Evolutionary conservation across 2,888 invertebrate species (phyloP), one percentile per base, ranked within the genome.

Genomic region (Arctia plantaginis): DNA sequence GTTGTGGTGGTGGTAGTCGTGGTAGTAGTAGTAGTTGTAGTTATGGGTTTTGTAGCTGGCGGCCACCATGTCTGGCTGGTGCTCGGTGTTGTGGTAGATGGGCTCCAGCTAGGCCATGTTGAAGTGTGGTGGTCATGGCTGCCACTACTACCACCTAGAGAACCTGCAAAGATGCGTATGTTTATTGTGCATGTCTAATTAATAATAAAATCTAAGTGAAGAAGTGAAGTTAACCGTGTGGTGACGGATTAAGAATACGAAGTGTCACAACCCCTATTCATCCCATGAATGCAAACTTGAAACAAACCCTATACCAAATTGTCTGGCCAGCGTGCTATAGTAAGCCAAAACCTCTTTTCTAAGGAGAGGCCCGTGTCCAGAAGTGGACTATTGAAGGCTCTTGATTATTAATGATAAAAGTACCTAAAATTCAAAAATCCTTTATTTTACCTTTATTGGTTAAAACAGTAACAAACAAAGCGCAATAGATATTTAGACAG

Each of bases 71-170:
- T 80, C n/a, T 85, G 85, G 10, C 76, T 23, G 65, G 82, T 82
- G 66, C 72, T 85, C 12, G 73, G 79, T 12, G 78, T 75, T 0
- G 85, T 83, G 27, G 83, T 85, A 10, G 84, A 79, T 3, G 84
- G 85, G 75, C 87, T 90, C 94, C 96, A 96, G 86, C 93, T 93
- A 0, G 95, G 94, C 88, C 96, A 94, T 0, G 94, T 95, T 1
- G 94, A 80, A 77, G 93, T 81, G 88, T 94, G 86, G 12, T 93
- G 91, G 27, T 92, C 86, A 83, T 92, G 91, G 73, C 90, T 90
- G 18, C 91, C 90, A 35, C 90, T 86, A 10, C 89, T 86, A 10
- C 89, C 88, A 23, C 90, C 90, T 6, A 90, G 83, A 70, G 92
- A 85, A 84, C 91, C 84, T 94, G 82, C 35, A 66, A 70, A 71